Percentiles rank a stretch among this genome's conserved stretches.
Evolutionary conservation across 2,797 vertebrate genomes (phyloP).

Genomic region (Enteromius treurensis): DNA sequence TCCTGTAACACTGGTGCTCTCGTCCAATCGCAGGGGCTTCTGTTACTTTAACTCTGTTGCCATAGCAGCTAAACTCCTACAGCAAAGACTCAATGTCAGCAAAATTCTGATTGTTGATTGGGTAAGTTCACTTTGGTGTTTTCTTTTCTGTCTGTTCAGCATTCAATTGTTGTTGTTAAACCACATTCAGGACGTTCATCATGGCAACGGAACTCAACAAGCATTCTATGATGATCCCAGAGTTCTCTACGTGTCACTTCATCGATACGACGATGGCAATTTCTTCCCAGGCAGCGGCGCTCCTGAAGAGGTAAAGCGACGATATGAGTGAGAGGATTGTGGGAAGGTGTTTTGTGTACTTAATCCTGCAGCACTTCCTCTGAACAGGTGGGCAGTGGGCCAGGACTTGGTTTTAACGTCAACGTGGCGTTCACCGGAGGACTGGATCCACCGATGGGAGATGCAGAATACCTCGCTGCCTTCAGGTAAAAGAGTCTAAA

Average conservation of each 20-base stretch:
- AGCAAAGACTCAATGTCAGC: conserved; percentile 88
- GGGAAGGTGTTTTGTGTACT: conserved; percentile 6
- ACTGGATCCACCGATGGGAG: conserved; percentile 93
- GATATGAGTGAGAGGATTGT: not conserved
- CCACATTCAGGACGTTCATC: conserved; percentile 88
- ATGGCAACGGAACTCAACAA: conserved; percentile 95
- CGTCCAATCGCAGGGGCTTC: conserved; percentile 84
- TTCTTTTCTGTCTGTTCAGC: not conserved
- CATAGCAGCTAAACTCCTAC: conserved; percentile 90
- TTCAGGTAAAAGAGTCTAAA: conserved; percentile 83
- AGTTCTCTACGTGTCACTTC: conserved; percentile 92
- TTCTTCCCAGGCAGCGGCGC: conserved; percentile 97
- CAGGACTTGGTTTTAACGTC: conserved; percentile 91
- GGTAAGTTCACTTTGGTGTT: conserved; percentile 76
- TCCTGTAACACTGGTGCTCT: not conserved
- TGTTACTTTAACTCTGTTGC: conserved; percentile 98
- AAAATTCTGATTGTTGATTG: conserved; percentile 96
- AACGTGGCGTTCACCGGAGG: conserved; percentile 97
- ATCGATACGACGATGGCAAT: conserved; percentile 96
- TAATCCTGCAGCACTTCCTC: not conserved
- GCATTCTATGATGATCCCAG: conserved; percentile 93
- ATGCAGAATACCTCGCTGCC: conserved; percentile 90
- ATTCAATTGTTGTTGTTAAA: not conserved
- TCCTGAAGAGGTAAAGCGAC: conserved; percentile 83
- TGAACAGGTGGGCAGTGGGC: conserved; percentile 89